phyloP scores from a whole-genome alignment of 37 sponge, comb jelly and placozoan species.

The Beroe forskalii region DNA sequence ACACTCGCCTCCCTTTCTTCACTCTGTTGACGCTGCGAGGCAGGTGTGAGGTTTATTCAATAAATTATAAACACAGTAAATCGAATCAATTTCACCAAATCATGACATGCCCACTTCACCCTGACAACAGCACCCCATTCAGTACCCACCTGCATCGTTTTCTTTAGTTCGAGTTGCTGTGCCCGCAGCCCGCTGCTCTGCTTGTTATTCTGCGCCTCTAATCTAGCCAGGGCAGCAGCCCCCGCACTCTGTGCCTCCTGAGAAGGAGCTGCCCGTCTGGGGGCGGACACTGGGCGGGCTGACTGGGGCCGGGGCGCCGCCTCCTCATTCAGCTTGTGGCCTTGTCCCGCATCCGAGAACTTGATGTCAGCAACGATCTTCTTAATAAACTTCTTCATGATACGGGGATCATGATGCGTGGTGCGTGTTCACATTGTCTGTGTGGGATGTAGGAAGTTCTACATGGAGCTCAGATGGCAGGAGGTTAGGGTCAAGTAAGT shows the following conservation, averaged over 20 bases:
- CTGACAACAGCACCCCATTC: background rate
- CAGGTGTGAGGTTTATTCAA: background rate
- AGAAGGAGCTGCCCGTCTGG: background rate
- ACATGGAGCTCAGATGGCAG: too few species aligned
- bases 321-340: constrained; percentile 22
- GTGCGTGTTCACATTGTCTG: too few species aligned
- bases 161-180: constrained; percentile 42
- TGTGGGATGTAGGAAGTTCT: too few species aligned
- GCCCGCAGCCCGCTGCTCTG: background rate
- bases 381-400: constrained; percentile 65
- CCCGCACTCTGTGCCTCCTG: constrained; percentile 22
- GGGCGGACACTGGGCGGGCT: background rate
- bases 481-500: too few species aligned
- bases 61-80: too few species aligned
- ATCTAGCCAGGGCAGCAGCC: constrained; percentile 38
- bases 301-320: background rate
- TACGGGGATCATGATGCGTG: background rate
- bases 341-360: constrained; percentile 30
- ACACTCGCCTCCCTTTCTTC: background rate
- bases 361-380: constrained; percentile 58
- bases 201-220: constrained; percentile 38
- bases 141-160: constrained; percentile 23
- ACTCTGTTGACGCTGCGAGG: background rate
- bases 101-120: background rate
- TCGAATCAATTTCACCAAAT: too few species aligned